Evolutionary conservation across 2,113 vertebrate genomes (phyloP).

Genomic region (Galbula dea): DNA sequence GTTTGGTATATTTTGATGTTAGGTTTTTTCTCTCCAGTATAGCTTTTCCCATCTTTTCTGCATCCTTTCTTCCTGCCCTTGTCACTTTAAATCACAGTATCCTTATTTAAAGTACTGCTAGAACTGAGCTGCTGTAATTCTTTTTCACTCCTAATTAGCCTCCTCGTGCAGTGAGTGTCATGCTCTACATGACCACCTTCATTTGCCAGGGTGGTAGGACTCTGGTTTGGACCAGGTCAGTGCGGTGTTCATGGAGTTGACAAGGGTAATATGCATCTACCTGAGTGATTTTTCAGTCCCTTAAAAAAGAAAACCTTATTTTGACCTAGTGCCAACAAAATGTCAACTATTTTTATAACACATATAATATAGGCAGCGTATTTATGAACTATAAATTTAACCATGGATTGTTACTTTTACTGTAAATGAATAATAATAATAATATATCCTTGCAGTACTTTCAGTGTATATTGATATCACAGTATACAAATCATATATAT

Average conservation of each 20-base stretch:
- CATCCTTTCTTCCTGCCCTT: not conserved
- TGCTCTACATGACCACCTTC: not conserved
- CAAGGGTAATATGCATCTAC: slow-evolving; percentile 74
- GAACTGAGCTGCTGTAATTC: slow-evolving; percentile 24
- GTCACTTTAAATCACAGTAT: not conserved
- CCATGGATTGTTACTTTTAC: slow-evolving; percentile 72
- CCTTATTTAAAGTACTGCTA: slow-evolving; percentile 33
- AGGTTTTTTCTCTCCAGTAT: not conserved
- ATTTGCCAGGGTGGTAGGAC: not conserved
- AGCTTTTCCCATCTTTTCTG: not conserved
- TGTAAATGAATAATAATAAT: slow-evolving; percentile 77
- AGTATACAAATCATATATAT: slow-evolving; percentile 80
- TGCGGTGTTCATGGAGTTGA: slow-evolving; percentile 23
- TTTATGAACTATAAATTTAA: slow-evolving; percentile 92
- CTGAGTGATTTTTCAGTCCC: slow-evolving; percentile 73
- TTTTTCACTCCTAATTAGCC: not conserved
- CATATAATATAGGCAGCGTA: slow-evolving; percentile 86
- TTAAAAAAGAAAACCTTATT: slow-evolving; percentile 61
- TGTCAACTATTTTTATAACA: slow-evolving; percentile 86
- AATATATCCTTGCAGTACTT: slow-evolving; percentile 88
- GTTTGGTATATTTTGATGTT: not conserved
- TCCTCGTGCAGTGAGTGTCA: not conserved
- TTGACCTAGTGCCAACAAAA: slow-evolving; percentile 79
- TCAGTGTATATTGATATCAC: slow-evolving; percentile 73
- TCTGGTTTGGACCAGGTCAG: slow-evolving; percentile 40